Conservation (phyloP, 2,888 invertebrate genomes). For the Oasisia sp. region DNA sequence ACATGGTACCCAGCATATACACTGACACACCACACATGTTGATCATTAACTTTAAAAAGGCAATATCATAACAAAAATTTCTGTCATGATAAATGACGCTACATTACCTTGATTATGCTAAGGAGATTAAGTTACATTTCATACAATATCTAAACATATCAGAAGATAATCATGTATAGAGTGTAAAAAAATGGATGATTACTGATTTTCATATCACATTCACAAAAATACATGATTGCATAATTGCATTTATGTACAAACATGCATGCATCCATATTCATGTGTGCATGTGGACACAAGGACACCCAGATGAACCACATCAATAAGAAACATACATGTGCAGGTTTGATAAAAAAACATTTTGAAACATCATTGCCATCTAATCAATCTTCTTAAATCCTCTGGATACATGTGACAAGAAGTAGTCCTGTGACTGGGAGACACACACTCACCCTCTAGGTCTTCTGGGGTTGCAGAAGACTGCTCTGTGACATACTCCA, state of each 20-base stretch:
- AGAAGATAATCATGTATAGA: neutral
- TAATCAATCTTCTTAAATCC: too few relatives aligned
- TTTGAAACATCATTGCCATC: too few relatives aligned
- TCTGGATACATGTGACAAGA: too few relatives aligned
- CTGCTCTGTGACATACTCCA: neutral
- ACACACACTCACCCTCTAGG: constrained; percentile 45
- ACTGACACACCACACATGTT: neutral
- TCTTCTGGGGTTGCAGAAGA: constrained; percentile 25
- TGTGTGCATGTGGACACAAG: neutral
- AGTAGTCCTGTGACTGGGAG: neutral
- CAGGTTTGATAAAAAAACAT: neutral
- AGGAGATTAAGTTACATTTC: neutral
- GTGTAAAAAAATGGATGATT: neutral
- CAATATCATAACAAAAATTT: neutral
- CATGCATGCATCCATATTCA: neutral
- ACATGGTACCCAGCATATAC: neutral
- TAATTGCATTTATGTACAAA: neutral
- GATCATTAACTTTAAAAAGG: neutral
- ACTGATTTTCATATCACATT: neutral
- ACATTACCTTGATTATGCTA: neutral
- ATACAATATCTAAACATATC: neutral
- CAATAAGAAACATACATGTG: neutral
- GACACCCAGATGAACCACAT: neutral
- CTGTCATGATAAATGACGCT: neutral
- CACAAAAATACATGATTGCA: neutral